phyloP scores from a whole-genome alignment of 2,797 vertebrate species.

The Tenualosa ilisha region DNA sequence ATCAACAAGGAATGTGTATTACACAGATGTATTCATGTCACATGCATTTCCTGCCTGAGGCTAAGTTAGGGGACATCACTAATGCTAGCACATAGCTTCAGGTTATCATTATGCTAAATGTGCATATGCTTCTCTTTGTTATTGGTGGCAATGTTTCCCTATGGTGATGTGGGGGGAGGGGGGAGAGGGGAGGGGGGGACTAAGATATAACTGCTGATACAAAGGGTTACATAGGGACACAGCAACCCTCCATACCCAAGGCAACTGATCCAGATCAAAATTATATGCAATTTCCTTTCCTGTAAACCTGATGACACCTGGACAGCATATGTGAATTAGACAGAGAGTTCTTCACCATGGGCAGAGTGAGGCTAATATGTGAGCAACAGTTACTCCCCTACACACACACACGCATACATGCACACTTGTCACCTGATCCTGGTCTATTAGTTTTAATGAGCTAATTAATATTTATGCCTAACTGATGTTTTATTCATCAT shows the following conservation, averaged over 20 bases:
- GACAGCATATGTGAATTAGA: background rate
- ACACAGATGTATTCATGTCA: background rate
- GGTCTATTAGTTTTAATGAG: slow-evolving; percentile 45
- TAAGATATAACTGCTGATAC: background rate
- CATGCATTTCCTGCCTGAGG: background rate
- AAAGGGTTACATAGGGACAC: background rate
- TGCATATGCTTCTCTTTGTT: background rate
- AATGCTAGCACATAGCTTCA: background rate
- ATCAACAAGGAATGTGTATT: background rate
- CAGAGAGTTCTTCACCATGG: background rate
- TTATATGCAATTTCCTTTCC: background rate
- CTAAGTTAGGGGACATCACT: background rate
- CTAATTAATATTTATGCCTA: slow-evolving; percentile 45
- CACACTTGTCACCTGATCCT: slow-evolving; percentile 29
- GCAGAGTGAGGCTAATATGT: background rate
- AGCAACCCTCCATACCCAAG: background rate
- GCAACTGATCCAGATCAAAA: background rate
- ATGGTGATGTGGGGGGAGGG: background rate
- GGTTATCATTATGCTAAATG: background rate
- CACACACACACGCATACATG: too few relatives aligned
- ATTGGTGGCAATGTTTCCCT: background rate
- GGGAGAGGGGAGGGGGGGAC: background rate
- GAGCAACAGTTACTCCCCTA: background rate
- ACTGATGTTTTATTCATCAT: slow-evolving; percentile 39
- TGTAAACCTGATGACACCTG: slow-evolving; percentile 1